Evolutionary conservation across 1,140 invertebrate species (phyloP).

Genomic region (Microvelia longipes): DNA sequence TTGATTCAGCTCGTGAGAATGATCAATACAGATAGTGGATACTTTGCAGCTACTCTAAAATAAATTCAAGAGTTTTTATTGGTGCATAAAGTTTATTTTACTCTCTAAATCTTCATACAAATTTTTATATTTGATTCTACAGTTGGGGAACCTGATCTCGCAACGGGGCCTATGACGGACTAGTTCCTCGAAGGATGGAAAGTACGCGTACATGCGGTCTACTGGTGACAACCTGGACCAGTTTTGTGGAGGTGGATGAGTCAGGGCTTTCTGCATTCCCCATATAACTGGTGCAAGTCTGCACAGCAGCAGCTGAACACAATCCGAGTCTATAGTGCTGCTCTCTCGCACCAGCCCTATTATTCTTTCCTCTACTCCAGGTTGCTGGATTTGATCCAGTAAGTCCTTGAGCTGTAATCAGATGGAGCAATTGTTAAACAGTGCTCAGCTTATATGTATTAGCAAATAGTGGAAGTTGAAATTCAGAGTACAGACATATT

Average conservation of each 20-base stretch:
- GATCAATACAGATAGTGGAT: too few relatives aligned
- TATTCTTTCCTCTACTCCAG: slow-evolving; percentile 40
- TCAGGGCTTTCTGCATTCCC: slow-evolving; percentile 45
- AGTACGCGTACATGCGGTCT: slow-evolving; percentile 36
- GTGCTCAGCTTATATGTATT: too few relatives aligned
- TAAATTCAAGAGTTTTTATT: too few relatives aligned
- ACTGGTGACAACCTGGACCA: slow-evolving; percentile 29
- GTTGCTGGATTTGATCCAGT: slow-evolving; percentile 7
- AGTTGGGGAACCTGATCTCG: slow-evolving; percentile 42
- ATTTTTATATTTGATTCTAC: slow-evolving; percentile 16
- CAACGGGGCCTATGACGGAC: slow-evolving; percentile 43
- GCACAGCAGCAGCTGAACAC: slow-evolving; percentile 55
- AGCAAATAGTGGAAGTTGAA: too few relatives aligned
- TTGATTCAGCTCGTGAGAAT: too few relatives aligned
- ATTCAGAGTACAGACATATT: too few relatives aligned
- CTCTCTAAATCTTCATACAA: neutral
- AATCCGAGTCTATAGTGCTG: slow-evolving; percentile 42
- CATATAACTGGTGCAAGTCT: slow-evolving; percentile 56
- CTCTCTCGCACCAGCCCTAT: slow-evolving; percentile 39
- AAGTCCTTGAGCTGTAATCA: slow-evolving; percentile 10
- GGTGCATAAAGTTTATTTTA: too few relatives aligned
- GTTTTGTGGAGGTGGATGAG: slow-evolving; percentile 19
- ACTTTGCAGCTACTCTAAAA: too few relatives aligned
- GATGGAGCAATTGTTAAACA: neutral
- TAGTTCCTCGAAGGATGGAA: slow-evolving; percentile 47